Percentiles rank a stretch among this genome's conserved stretches.
Conservation (phyloP, 2,113 vertebrate genomes). For the Diadophis punctatus region DNA sequence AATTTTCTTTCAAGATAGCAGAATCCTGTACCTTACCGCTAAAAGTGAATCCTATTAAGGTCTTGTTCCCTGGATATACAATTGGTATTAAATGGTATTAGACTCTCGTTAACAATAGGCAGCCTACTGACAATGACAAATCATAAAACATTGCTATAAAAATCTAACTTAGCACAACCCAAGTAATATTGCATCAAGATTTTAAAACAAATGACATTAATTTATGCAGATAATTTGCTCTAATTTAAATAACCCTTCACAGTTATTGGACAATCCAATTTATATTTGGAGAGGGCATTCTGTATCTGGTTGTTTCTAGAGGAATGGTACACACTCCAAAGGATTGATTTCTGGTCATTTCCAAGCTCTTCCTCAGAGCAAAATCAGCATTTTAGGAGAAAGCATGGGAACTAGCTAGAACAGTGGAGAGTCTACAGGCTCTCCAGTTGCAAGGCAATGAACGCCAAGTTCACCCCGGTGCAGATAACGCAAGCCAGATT, state of each 20-base stretch:
- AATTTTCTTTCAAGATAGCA: neutral
- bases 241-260: neutral
- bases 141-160: neutral
- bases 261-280: neutral
- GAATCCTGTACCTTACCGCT: neutral
- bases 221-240: neutral
- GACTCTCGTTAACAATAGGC: neutral
- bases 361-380: neutral
- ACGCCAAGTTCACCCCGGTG: constrained; percentile 74
- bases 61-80: neutral
- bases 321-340: too few species aligned
- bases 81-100: neutral
- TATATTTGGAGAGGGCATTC: neutral
- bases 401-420: neutral
- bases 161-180: too few species aligned
- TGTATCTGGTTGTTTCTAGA: neutral
- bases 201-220: neutral
- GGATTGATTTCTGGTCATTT: neutral
- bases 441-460: constrained; percentile 72
- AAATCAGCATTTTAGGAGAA: neutral
- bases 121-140: neutral
- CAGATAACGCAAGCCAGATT: constrained; percentile 78
- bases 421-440: constrained; percentile 65
- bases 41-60: neutral
- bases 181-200: neutral